phyloP scores from a whole-genome alignment of 2,888 invertebrate genomes.

The Caenorhabditis macrosperma region DNA sequence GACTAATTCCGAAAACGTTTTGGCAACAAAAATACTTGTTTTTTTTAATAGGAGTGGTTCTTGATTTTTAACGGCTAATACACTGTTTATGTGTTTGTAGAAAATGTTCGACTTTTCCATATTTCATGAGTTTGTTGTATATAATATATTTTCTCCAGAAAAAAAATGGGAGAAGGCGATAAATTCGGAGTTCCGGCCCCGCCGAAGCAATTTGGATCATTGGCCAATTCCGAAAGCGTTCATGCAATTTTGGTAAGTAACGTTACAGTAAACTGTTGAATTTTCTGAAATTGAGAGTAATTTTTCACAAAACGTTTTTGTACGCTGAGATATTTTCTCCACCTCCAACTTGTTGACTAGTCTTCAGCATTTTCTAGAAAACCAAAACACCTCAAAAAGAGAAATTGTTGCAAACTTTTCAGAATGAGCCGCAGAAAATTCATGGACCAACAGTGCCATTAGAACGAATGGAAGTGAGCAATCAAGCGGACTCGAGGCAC shows the following conservation, averaged over 20 bases:
- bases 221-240: conserved; percentile 63
- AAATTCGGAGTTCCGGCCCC: conserved; percentile 48
- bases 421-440: conserved; percentile 28
- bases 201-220: conserved; percentile 59
- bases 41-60: no score
- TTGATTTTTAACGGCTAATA: no score
- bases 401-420: neutral
- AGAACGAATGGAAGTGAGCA: conserved; percentile 60
- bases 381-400: no score
- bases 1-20: no score
- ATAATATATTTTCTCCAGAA: neutral
- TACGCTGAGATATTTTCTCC: no score
- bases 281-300: no score
- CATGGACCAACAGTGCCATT: conserved; percentile 18
- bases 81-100: no score
- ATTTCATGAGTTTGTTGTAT: neutral
- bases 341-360: no score
- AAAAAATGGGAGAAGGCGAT: conserved; percentile 57
- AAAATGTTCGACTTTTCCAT: neutral
- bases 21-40: no score
- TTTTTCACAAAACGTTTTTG: no score
- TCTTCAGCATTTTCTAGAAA: no score
- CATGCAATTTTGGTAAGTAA: conserved; percentile 55
- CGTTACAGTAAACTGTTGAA: no score
- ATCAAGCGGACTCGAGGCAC: conserved; percentile 53